These are phyloP conservation scores for Danio aesculapii DNA, from an alignment of 2,797 vertebrate genomes.

Conservation along the genomic window DNA sequence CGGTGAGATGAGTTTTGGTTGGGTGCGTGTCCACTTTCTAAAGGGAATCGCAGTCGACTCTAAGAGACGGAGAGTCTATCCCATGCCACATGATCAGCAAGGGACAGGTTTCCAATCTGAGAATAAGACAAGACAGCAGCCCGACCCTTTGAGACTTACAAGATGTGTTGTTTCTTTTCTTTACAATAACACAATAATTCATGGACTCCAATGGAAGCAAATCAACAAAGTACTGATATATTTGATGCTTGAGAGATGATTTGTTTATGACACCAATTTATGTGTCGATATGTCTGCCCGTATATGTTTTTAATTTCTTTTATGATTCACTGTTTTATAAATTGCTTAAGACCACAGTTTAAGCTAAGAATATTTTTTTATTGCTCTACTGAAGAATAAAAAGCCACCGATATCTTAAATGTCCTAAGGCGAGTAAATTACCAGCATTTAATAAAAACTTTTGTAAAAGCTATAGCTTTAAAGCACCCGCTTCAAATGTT, in stretches of 20 bases:
- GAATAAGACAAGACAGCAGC: constrained; percentile 36
- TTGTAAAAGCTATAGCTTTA: no score
- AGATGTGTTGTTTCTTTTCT: not conserved
- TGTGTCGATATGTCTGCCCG: no score
- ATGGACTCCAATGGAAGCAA: not conserved
- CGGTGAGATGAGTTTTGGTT: constrained; percentile 51
- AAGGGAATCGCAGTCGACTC: constrained; percentile 34
- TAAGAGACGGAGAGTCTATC: constrained; percentile 62
- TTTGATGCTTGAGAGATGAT: not conserved
- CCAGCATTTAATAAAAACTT: no score
- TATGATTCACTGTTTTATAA: no score
- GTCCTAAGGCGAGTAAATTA: no score
- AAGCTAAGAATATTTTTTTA: no score
- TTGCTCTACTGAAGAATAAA: no score
- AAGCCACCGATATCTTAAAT: no score
- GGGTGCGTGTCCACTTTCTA: constrained; percentile 66
- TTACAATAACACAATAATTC: not conserved
- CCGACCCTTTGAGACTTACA: not conserved
- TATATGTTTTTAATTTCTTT: no score
- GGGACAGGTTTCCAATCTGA: constrained; percentile 58
- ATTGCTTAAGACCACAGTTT: no score
- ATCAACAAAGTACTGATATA: not conserved
- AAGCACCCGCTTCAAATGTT: no score
- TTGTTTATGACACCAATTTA: not conserved
- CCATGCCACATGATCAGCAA: constrained; percentile 69